phyloP scores from a whole-genome alignment of 2,113 vertebrate species.

The Leptobrachium leishanense region DNA sequence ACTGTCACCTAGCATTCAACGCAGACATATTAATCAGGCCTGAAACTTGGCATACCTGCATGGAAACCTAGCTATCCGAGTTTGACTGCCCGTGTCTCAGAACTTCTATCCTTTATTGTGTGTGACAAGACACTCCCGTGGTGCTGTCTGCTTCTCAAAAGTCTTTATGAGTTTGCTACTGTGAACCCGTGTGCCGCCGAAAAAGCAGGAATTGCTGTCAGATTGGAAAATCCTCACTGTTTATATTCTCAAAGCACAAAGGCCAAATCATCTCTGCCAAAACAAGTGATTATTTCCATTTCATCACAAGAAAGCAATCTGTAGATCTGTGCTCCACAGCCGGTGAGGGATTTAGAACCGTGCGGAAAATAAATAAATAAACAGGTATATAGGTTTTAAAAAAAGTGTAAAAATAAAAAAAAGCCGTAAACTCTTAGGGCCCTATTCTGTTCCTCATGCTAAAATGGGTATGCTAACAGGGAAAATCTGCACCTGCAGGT shows the following conservation, averaged over 20 bases:
- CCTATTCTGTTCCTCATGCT: no score
- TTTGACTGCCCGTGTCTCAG: not conserved
- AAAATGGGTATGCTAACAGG: no score
- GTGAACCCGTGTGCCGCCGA: not conserved
- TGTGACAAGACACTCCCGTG: not conserved
- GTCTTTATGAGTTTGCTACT: not conserved
- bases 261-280: slow-evolving; percentile 2
- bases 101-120: not conserved
- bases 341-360: not conserved
- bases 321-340: not conserved
- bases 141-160: no score
- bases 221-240: not conserved
- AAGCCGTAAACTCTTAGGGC: no score
- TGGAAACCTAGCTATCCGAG: not conserved
- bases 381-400: no score
- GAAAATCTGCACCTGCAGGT: no score
- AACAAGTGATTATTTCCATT: not conserved
- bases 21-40: not conserved
- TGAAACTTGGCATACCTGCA: not conserved
- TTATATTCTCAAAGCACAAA: not conserved
- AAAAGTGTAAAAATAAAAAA: no score
- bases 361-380: not conserved
- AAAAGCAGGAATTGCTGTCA: not conserved
- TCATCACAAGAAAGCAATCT: not conserved
- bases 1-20: not conserved